These are phyloP conservation scores for Philypnodon macrostomus DNA, from an alignment of 2,797 vertebrate genomes.

Conservation along the genomic window DNA sequence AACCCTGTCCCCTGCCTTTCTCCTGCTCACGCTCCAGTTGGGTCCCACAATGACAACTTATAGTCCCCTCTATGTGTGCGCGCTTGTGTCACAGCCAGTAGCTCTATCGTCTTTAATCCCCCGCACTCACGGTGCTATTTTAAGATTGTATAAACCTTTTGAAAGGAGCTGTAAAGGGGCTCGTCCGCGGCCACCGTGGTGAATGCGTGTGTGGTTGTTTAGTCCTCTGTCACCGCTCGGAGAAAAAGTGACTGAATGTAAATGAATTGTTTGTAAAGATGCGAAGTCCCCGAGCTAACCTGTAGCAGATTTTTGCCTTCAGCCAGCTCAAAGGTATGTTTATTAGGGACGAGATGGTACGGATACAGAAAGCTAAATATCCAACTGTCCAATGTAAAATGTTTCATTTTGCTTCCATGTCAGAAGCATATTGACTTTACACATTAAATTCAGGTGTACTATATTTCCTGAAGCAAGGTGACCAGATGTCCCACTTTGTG, in stretches of 20 bases:
- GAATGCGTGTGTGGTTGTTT: slow-evolving; percentile 25
- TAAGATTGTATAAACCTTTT: slow-evolving; percentile 74
- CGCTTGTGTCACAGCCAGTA: slow-evolving; percentile 56
- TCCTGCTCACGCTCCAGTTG: slow-evolving; percentile 73
- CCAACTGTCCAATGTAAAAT: no score
- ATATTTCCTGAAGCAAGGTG: no score
- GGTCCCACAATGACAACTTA: slow-evolving; percentile 63
- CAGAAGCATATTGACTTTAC: no score
- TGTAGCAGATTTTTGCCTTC: slow-evolving; percentile 17
- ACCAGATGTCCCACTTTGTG: no score
- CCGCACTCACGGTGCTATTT: slow-evolving; percentile 70
- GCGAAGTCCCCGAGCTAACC: slow-evolving; percentile 10
- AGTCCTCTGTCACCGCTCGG: slow-evolving; percentile 9
- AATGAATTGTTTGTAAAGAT: slow-evolving; percentile 17
- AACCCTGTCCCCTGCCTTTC: slow-evolving; percentile 49
- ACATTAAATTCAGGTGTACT: no score
- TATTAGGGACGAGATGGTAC: not conserved
- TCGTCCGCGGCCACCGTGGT: slow-evolving; percentile 42
- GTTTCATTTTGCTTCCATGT: no score
- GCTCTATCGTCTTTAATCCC: slow-evolving; percentile 69
- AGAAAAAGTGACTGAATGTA: not conserved
- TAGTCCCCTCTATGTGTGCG: slow-evolving; percentile 31
- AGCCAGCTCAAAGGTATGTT: slow-evolving; percentile 11
- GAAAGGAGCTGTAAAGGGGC: slow-evolving; percentile 60
- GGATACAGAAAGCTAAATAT: not conserved